phyloP scores from a whole-genome alignment of 2,888 invertebrate genomes.

The Tethea ocularis region DNA sequence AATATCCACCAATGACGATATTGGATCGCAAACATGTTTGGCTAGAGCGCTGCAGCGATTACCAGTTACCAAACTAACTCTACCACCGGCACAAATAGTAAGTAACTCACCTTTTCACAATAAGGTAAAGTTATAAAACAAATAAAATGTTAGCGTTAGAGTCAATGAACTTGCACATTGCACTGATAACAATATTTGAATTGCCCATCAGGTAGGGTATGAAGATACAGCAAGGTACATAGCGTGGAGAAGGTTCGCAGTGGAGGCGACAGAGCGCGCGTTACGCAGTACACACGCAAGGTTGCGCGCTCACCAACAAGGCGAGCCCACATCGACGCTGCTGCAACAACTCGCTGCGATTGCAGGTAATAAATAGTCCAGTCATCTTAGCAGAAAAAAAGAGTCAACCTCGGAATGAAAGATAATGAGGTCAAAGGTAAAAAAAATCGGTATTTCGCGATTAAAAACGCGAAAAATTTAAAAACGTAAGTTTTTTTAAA shows the following conservation, averaged over 20 bases:
- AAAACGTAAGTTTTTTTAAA: no score
- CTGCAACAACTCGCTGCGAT: slow-evolving; percentile 28
- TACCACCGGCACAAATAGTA: not conserved
- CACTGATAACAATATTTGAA: no score
- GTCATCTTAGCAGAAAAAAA: no score
- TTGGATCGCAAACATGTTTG: slow-evolving; percentile 30
- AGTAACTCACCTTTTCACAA: not conserved
- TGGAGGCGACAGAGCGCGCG: slow-evolving; percentile 28
- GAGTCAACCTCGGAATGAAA: no score
- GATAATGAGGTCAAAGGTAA: no score
- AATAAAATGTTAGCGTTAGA: no score
- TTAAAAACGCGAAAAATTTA: no score
- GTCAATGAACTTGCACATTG: no score
- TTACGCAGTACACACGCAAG: slow-evolving; percentile 21
- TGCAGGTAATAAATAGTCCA: no score
- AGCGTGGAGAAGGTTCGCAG: not conserved
- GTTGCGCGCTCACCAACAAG: slow-evolving; percentile 16
- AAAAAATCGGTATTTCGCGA: no score
- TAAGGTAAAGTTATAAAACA: no score
- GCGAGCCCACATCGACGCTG: slow-evolving; percentile 17
- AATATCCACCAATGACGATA: slow-evolving; percentile 15
- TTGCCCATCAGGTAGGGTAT: not conserved
- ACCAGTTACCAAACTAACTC: slow-evolving; percentile 30
- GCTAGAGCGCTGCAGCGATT: slow-evolving; percentile 28
- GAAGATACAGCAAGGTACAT: not conserved